Conservation (phyloP, 2,797 vertebrate genomes). For the Acrossocheilus fasciatus region DNA sequence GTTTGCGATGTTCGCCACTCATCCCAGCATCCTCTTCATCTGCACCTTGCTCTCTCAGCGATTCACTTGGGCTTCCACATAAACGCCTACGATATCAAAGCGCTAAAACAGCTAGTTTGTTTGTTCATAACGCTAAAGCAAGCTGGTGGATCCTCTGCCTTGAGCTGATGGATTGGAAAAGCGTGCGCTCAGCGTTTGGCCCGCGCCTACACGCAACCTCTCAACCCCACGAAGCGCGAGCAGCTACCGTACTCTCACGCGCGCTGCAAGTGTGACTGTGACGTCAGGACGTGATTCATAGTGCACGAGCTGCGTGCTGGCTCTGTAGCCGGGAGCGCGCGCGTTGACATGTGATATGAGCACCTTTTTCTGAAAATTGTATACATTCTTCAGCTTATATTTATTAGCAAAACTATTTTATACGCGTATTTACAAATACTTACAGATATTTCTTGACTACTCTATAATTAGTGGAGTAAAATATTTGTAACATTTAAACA, state of each 20-base stretch:
- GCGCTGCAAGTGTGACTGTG: slow-evolving; percentile 32
- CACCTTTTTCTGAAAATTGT: neutral
- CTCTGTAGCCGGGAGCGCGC: neutral
- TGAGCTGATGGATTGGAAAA: neutral
- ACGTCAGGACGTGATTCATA: slow-evolving; percentile 32
- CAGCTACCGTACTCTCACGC: neutral
- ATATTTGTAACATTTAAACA: no score
- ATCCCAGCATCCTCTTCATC: slow-evolving; percentile 21
- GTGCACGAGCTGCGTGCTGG: neutral
- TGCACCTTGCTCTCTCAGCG: slow-evolving; percentile 13
- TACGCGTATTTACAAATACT: neutral
- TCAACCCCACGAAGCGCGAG: neutral
- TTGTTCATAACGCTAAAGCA: neutral
- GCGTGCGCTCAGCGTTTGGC: neutral
- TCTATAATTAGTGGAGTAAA: neutral
- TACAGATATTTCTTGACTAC: neutral
- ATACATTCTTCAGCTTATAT: neutral
- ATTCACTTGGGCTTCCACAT: neutral
- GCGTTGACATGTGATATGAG: neutral
- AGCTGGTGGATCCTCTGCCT: neutral
- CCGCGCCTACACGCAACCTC: neutral
- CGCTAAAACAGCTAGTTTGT: neutral
- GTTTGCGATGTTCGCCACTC: neutral
- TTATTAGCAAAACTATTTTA: neutral
- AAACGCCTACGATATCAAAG: neutral